These are phyloP conservation scores for Electrophaes corylata DNA, from an alignment of 2,888 invertebrate species.

Conservation along the genomic window DNA sequence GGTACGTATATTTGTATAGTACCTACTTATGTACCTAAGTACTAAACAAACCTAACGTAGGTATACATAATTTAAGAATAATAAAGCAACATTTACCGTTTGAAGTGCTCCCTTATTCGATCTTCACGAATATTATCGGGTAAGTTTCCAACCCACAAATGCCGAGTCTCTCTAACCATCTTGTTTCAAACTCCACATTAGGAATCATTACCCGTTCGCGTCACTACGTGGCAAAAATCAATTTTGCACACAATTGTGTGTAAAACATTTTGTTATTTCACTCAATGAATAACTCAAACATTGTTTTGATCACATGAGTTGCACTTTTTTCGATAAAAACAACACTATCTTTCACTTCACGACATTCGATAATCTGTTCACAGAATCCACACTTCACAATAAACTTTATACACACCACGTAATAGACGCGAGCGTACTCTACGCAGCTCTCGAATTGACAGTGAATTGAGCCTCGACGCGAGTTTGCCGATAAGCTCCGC, in stretches of 20 bases:
- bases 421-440: slow-evolving; percentile 82
- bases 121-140: slow-evolving; percentile 99
- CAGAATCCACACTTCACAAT: slow-evolving; percentile 81
- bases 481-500: slow-evolving; percentile 84
- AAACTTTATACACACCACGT: slow-evolving; percentile 82
- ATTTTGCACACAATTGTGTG: slow-evolving; percentile 82
- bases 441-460: slow-evolving; percentile 84
- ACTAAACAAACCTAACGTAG: too few relatives aligned
- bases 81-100: slow-evolving; percentile 88
- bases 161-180: slow-evolving; percentile 99
- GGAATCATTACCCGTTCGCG: slow-evolving; percentile 89
- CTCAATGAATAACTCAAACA: slow-evolving; percentile 70
- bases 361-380: slow-evolving; percentile 80
- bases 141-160: slow-evolving; percentile 99
- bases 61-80: background rate
- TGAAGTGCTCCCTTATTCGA: slow-evolving; percentile 98
- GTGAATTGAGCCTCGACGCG: slow-evolving; percentile 81
- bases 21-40: too few relatives aligned
- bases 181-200: slow-evolving; percentile 97
- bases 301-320: slow-evolving; percentile 70
- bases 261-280: slow-evolving; percentile 81
- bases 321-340: slow-evolving; percentile 68
- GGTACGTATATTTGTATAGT: too few relatives aligned
- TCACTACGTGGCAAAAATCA: slow-evolving; percentile 85
- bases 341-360: slow-evolving; percentile 81